Evolutionary conservation across 1,140 invertebrate species (phyloP).

Genomic region (Lasioglossum baleicum): DNA sequence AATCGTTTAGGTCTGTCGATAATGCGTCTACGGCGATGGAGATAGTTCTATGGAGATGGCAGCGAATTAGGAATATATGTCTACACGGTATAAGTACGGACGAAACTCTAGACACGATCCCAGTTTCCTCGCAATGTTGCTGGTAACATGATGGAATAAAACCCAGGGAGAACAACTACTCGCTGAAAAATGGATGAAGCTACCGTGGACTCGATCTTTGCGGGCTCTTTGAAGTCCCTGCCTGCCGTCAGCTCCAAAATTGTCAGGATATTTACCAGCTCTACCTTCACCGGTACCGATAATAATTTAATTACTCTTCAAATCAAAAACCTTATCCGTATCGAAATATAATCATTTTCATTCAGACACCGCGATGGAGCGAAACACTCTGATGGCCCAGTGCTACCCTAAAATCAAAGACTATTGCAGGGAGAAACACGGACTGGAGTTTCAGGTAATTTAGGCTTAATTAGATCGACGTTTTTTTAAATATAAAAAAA

Average conservation of each 20-base stretch:
- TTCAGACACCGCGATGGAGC: conserved; percentile 96
- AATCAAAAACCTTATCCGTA: too few relatives aligned
- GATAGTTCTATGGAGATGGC: neutral
- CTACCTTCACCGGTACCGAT: conserved; percentile 95
- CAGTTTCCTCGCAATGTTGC: conserved; percentile 38
- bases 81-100: conserved; percentile 20
- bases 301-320: too few relatives aligned
- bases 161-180: neutral
- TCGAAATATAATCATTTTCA: neutral
- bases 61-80: conserved; percentile 20
- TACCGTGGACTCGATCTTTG: conserved; percentile 94
- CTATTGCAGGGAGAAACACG: conserved; percentile 97
- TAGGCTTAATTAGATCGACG: too few relatives aligned
- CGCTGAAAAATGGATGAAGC: conserved; percentile 89
- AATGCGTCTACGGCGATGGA: neutral
- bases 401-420: conserved; percentile 98
- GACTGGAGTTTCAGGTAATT: conserved; percentile 97
- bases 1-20: too few relatives aligned
- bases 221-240: conserved; percentile 91
- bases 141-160: conserved; percentile 1
- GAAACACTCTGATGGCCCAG: conserved; percentile 98
- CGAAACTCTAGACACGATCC: conserved; percentile 21
- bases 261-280: conserved; percentile 98
- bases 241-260: conserved; percentile 98
- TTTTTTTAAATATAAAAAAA: too few relatives aligned